Base-by-base conservation (phyloP, 2,888 invertebrate genomes). In the Euphydryas editha region DNA sequence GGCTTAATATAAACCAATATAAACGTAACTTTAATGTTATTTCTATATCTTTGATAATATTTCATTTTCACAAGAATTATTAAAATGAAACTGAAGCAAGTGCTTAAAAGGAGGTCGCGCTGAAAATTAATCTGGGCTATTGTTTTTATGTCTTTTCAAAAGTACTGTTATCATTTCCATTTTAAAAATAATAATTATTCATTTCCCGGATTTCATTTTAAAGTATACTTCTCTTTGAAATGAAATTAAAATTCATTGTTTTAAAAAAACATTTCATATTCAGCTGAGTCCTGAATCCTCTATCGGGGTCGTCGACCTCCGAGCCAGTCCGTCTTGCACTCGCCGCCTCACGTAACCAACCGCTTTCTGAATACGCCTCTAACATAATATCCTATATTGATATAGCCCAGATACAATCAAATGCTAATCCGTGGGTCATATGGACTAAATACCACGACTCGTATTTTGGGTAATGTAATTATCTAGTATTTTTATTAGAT, bases 281-380 rank as follows among this genome's bases (percentile, higher is more conserved):
- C 88, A 82, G 84, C 79, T 81, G 81, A 87, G 89, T 91, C 92
- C 92, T 88, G 88, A 87, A 86, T 90, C 91, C 86, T 86, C 78
- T 81, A 81, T 78, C 75, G 84, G 81, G 89, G 90, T 90, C 88
- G 82, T 77, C 76, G 88, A 86, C 85, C 92, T 88, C 83, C 72
- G 84, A 88, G 88, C 92, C 91, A 91, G 90, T 89, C 85, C 87
- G 90, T 86, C 90, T 91, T 91, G 86, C 88, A 86, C 82, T 85
- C 86, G 85, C 81, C 84, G 83, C 72, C 85, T 84, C 86, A 88
- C 90, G 88, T 89, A 90, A 90, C 87, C 30, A 84, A 82, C 87
- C 83, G 86, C 87, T 86, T 86, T 86, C 84, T 84, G 85, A 84
- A 83, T 83, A 79, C 71, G 6, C 70, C 65, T 62, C 44, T 57